Conservation (phyloP, 2,797 vertebrate species). For the Toxotes lorentzi region DNA sequence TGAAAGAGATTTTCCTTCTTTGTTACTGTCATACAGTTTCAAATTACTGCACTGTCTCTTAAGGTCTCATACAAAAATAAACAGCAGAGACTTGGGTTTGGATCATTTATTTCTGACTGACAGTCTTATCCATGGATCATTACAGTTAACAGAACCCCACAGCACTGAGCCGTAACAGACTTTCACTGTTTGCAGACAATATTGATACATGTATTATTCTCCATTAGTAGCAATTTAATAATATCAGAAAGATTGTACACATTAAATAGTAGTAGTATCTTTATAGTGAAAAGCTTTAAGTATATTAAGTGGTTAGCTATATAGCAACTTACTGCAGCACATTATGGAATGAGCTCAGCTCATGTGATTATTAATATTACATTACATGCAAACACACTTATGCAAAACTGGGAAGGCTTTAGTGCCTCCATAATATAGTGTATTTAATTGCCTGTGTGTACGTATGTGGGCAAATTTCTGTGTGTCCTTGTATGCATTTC, state of each 20-base stretch:
- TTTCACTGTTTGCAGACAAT: neutral
- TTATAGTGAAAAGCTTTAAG: constrained; percentile 6
- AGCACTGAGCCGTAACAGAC: neutral
- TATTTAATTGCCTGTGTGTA: neutral
- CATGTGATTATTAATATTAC: constrained; percentile 29
- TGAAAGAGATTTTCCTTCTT: constrained; percentile 13
- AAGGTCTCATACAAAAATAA: constrained; percentile 31
- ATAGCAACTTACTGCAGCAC: neutral
- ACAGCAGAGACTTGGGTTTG: constrained; percentile 8
- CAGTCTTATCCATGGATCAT: constrained; percentile 43
- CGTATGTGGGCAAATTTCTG: neutral
- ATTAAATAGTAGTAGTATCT: constrained; percentile 43
- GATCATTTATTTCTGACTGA: neutral
- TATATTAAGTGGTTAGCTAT: constrained; percentile 43
- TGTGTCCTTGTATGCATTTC: neutral
- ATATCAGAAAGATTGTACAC: constrained; percentile 21
- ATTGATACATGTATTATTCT: constrained; percentile 2
- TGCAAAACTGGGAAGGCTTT: constrained; percentile 7
- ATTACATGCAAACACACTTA: constrained; percentile 13
- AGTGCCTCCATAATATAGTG: neutral
- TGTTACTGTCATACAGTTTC: constrained; percentile 14
- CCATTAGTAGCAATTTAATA: constrained; percentile 44
- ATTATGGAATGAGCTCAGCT: constrained; percentile 45
- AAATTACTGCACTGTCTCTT: constrained; percentile 15
- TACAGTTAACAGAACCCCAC: constrained; percentile 5